Evolutionary conservation across 2,113 vertebrate species (phyloP), one percentile per base, ranked within the genome.

Genomic region (Gobiocypris rarus): DNA sequence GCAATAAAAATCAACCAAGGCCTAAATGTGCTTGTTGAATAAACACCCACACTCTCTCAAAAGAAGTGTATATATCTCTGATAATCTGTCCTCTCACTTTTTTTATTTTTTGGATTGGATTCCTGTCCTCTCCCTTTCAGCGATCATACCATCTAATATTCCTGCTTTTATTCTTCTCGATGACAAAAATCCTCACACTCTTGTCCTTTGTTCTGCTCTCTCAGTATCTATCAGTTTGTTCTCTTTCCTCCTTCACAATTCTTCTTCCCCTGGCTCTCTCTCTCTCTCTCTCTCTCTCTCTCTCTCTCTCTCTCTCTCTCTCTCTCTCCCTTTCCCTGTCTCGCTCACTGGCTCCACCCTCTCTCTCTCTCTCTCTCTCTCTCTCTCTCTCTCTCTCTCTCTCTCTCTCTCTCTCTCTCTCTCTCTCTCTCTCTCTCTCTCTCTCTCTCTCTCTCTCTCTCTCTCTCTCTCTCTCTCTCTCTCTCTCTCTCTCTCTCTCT

Each of bases 141-240:
- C 61, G n/a, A 56, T 31, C 43, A 1, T 7, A n/a, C 54, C 6
- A 34, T n/a, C 67, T n/a, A 38, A 70, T 10, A 70, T 70, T 45
- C 54, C 10, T 65, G 41, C 26, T 58, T 38, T 50, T n/a, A 19
- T 19, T 6, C 26, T 59, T 34, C 4, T 14, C 9, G 6, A 41
- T 59, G 34, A 58, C 34, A 24, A n/a, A 59, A 59, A 77, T 56
- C 41, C 28, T 73, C 43, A 82, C 22, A 24, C 67, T 58, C 34
- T 71, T 56, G 15, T 71, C 86, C 86, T 86, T 58, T 87, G 84
- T 89, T 59, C 52, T 28, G 11, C 5, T 34, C 24, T 69, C 28
- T 43, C n/a, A 10, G 9, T 10, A 28, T 65, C 71, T 67, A 11
- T 48, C 74, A 0, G 58, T 69, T 63, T 77, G 13, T 19, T 70